Evolutionary conservation across 2,113 vertebrate genomes (phyloP), one percentile per base, ranked within the genome.

Genomic region (Camarhynchus parvulus): DNA sequence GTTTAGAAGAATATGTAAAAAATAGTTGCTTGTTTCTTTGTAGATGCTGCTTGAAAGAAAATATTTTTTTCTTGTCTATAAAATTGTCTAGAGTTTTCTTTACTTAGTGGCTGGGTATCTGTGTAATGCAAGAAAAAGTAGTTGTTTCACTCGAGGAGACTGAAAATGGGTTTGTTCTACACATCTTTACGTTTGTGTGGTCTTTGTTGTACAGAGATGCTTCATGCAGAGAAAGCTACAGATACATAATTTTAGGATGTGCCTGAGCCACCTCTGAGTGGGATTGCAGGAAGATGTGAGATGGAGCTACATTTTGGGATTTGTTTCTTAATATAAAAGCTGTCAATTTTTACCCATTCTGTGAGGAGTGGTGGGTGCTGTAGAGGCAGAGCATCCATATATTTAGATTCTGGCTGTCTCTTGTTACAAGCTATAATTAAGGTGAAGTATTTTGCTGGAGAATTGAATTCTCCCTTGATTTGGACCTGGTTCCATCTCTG

Each of bases 291-390:
- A 91, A 87, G 77, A 82, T 66, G 52, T 62, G 73, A 74, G 59
- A 46, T 87, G n/a, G 68, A 87, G 69, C 47, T 89, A 7, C 42
- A 19, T 90, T 89, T 94, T 77, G 46, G 63, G 64, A 46, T 90
- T 91, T 5, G 41, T 83, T 94, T 83, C 70, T 93, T 89, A 81
- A 92, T 89, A 89, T 76, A 90, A 90, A 93, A 96, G 56, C 74
- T 94, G 77, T 67, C 74, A 62, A 10, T 52, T 90, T 87, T 94
- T 72, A 67, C 46, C 74, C 24, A 1, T 87, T 73, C 63, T 73
- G 1, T 64, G 56, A 66, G 50, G 39, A 67, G 42, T 59, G 55
- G 46, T 89, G 68, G 64, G 56, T 91, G 87, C 87, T 28, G 10
- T 25, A 78, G 73, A 80, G 68, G 86, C 77, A 89, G 83, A 91